Percentiles rank a stretch among this genome's conserved stretches.
Conservation (phyloP, 2,888 invertebrate genomes). For the Rhingia campestris region DNA sequence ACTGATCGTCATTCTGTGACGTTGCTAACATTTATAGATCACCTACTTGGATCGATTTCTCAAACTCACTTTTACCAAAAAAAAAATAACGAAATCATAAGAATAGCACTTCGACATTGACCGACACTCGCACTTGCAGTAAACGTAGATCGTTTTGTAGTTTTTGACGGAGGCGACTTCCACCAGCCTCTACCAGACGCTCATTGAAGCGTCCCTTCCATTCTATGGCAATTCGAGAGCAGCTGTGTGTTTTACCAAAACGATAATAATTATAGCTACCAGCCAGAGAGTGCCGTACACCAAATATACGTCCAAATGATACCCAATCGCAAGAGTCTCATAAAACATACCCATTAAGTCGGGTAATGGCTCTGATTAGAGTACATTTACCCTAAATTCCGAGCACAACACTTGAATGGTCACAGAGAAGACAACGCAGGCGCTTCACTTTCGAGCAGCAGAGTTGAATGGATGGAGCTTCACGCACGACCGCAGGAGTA, state of each 20-base stretch:
- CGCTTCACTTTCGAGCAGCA: slow-evolving; percentile 44
- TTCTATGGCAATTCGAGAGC: slow-evolving; percentile 21
- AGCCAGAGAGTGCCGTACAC: slow-evolving; percentile 19
- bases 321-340: slow-evolving; percentile 41
- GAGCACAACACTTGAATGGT: slow-evolving; percentile 18
- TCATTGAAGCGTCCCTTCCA: slow-evolving; percentile 58
- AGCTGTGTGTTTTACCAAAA: slow-evolving; percentile 39
- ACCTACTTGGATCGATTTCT: slow-evolving; percentile 21
- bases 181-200: not conserved
- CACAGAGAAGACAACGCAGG: slow-evolving; percentile 17
- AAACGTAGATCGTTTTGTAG: not conserved
- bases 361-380: slow-evolving; percentile 53
- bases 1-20: slow-evolving; percentile 54
- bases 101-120: slow-evolving; percentile 10
- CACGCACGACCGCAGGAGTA: slow-evolving; percentile 67
- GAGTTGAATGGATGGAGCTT: slow-evolving; percentile 63
- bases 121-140: slow-evolving; percentile 7
- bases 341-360: slow-evolving; percentile 61
- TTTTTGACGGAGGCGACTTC: slow-evolving; percentile 37
- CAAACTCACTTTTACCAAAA: slow-evolving; percentile 24
- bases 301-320: slow-evolving; percentile 43
- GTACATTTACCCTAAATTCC: slow-evolving; percentile 37
- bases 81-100: not conserved
- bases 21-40: slow-evolving; percentile 64
- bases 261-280: slow-evolving; percentile 53